These are phyloP conservation scores for Girardia tigrina DNA, from an alignment of 2,888 invertebrate genomes.

Conservation along the genomic window DNA sequence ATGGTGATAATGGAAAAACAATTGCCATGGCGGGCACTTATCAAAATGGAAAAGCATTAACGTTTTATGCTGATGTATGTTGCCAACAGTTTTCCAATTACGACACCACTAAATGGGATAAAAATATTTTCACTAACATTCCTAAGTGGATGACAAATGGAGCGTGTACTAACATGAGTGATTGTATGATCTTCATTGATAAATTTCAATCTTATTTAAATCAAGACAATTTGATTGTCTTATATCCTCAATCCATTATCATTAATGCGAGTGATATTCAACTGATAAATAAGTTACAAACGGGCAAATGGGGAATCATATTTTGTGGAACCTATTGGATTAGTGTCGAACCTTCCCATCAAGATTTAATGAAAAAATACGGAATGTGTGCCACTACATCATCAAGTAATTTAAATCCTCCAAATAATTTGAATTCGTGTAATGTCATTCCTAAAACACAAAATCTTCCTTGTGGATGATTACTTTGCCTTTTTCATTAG, in stretches of 20 bases:
- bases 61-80: neutral
- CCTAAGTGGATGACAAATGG: neutral
- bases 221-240: neutral
- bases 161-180: neutral
- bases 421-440: no score
- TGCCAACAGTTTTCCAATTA: no score
- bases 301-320: neutral
- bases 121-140: neutral
- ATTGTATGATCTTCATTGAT: neutral
- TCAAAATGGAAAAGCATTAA: neutral
- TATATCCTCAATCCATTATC: neutral
- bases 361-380: neutral
- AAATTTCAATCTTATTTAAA: neutral
- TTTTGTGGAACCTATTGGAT: neutral
- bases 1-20: neutral
- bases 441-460: no score
- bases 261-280: neutral
- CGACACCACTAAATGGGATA: no score
- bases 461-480: no score
- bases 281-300: neutral
- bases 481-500: no score
- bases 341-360: neutral
- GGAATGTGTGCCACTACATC: neutral
- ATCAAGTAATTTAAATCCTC: no score
- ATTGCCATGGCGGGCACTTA: neutral